These are phyloP conservation scores for Platygyra sinensis DNA, from an alignment of 64 coral and sea anemone genomes.

Conservation along the genomic window DNA sequence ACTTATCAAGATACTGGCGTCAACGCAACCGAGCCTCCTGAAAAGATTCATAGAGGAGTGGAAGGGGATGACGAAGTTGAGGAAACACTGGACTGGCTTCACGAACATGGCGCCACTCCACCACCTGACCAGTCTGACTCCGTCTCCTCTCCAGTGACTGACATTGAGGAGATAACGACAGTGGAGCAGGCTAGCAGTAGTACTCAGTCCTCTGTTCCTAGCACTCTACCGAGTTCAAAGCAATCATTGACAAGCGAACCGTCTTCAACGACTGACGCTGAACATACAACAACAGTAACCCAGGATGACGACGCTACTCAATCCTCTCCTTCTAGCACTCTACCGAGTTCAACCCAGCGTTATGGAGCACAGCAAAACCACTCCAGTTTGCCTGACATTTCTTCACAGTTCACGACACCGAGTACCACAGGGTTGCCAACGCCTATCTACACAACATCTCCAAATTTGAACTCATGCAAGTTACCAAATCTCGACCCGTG, in stretches of 20 bases:
- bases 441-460: neutral
- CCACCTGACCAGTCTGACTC: neutral
- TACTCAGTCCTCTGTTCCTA: neutral
- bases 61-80: constrained; percentile 15
- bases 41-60: constrained; percentile 15
- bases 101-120: neutral
- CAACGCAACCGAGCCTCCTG: neutral
- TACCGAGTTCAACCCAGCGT: too few species aligned
- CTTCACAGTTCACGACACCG: neutral
- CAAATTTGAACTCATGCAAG: constrained; percentile 55
- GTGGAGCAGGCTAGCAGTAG: neutral
- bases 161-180: neutral
- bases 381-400: neutral
- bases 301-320: too few species aligned
- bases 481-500: constrained; percentile 80
- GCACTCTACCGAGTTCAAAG: neutral
- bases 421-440: constrained; percentile 1
- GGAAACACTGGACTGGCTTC: constrained; percentile 13
- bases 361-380: neutral
- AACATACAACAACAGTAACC: neutral
- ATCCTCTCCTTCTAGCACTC: too few species aligned
- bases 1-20: neutral
- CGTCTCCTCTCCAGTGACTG: neutral
- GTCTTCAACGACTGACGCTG: neutral
- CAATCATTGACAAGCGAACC: neutral